phyloP scores from a whole-genome alignment of 2,113 vertebrate genomes.

The Eupsittula cactorum region DNA sequence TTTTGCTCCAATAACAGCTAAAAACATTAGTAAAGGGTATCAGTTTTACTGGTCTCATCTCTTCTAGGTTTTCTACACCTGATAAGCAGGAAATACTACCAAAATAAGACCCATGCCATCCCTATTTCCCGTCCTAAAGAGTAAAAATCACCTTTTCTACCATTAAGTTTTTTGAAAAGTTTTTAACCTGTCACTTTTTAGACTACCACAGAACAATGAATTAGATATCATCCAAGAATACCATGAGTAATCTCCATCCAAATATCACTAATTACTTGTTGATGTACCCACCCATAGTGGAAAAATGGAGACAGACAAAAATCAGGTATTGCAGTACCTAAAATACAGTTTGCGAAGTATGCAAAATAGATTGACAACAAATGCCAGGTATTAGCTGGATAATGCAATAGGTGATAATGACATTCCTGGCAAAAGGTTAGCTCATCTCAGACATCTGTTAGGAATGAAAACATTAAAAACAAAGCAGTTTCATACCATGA shows the following conservation, averaged over 20 bases:
- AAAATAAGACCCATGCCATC: background rate
- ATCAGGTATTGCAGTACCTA: background rate
- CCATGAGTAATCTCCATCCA: background rate
- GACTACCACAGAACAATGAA: background rate
- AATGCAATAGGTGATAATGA: slow-evolving; percentile 20
- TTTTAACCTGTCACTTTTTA: background rate
- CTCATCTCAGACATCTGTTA: slow-evolving; percentile 37
- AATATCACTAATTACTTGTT: background rate
- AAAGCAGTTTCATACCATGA: background rate
- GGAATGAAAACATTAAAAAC: background rate
- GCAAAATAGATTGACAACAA: background rate
- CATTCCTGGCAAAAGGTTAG: slow-evolving; percentile 37
- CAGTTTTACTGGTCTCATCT: background rate
- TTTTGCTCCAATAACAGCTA: background rate
- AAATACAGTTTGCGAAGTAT: background rate
- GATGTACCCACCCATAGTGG: background rate
- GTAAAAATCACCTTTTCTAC: background rate
- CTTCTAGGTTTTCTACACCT: background rate
- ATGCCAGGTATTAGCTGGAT: background rate
- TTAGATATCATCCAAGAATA: background rate
- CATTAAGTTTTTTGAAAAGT: background rate
- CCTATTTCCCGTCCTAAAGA: background rate
- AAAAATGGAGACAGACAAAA: background rate
- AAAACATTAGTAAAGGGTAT: background rate
- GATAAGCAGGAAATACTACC: background rate